Conservation (phyloP, 2,797 vertebrate species). For the Trematomus bernacchii region DNA sequence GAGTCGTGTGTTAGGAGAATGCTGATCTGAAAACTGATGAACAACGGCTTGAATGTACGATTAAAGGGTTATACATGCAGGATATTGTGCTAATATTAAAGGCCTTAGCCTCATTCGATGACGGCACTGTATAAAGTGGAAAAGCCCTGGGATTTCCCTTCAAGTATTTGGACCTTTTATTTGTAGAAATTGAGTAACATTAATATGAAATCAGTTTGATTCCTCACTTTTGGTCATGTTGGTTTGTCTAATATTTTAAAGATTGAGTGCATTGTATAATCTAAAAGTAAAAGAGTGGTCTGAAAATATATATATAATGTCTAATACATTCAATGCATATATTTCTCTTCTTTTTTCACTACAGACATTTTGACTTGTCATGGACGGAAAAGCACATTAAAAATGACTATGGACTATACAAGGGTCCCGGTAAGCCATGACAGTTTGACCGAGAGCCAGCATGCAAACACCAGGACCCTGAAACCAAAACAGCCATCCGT, state of each 20-base stretch:
- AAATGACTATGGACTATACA: conserved; percentile 5
- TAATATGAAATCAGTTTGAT: conserved; percentile 19
- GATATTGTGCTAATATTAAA: conserved; percentile 38
- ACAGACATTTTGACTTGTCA: not conserved
- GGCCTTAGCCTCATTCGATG: conserved; percentile 38
- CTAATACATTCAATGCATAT: conserved; percentile 5
- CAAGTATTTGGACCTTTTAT: conserved; percentile 55
- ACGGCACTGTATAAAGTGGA: conserved; percentile 31
- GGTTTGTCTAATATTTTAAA: not conserved
- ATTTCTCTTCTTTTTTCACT: not conserved
- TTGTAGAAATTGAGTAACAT: conserved; percentile 21
- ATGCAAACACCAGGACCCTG: conserved; percentile 35
- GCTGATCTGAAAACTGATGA: conserved; percentile 31
- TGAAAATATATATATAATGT: not conserved
- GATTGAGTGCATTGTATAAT: not conserved
- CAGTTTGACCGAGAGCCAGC: conserved; percentile 1
- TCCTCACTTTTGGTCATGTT: conserved; percentile 1
- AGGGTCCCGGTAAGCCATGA: conserved; percentile 15
- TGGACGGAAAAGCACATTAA: conserved; percentile 20
- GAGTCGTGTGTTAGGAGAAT: conserved; percentile 42
- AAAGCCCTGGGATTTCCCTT: conserved; percentile 32
- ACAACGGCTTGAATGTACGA: conserved; percentile 24
- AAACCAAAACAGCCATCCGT: conserved; percentile 28
- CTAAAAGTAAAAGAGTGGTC: not conserved
- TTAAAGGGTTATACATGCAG: conserved; percentile 62